Conservation (phyloP, 2,888 invertebrate species). For the Nephrotoma flavescens region DNA sequence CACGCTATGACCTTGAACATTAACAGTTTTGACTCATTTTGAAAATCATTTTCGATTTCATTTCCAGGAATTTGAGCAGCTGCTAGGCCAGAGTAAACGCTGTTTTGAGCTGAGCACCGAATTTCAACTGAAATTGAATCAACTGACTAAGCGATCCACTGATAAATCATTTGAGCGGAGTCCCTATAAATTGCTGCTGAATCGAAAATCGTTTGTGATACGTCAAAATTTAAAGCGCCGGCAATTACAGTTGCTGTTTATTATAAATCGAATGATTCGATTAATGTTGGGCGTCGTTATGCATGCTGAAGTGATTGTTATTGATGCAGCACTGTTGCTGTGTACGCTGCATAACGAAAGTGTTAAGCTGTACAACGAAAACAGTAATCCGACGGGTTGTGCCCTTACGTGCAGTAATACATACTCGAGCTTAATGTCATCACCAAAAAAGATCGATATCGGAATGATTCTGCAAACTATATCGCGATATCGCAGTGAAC, state of each 20-base stretch:
- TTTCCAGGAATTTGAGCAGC: slow-evolving; percentile 21
- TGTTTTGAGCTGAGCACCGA: slow-evolving; percentile 12
- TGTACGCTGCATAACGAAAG: slow-evolving; percentile 12
- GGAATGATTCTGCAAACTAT: slow-evolving; percentile 56
- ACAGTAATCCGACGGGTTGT: slow-evolving; percentile 12
- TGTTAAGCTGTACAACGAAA: slow-evolving; percentile 10
- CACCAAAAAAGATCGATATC: slow-evolving; percentile 54
- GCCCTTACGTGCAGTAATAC: slow-evolving; percentile 53
- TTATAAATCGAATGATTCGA: slow-evolving; percentile 23
- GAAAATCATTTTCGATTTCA: background rate
- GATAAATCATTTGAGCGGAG: slow-evolving; percentile 27
- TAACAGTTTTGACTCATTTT: background rate
- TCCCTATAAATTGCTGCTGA: slow-evolving; percentile 26
- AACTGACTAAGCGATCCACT: slow-evolving; percentile 9
- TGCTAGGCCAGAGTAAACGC: slow-evolving; percentile 18
- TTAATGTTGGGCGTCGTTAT: slow-evolving; percentile 12
- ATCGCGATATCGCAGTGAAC: slow-evolving; percentile 51
- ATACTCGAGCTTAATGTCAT: slow-evolving; percentile 54
- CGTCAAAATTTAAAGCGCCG: slow-evolving; percentile 13
- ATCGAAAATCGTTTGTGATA: slow-evolving; percentile 13
- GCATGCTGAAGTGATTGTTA: slow-evolving; percentile 10
- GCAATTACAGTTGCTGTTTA: slow-evolving; percentile 26
- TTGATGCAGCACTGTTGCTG: slow-evolving; percentile 13
- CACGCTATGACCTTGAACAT: slow-evolving; percentile 1
- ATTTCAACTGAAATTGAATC: slow-evolving; percentile 10